Evolutionary conservation across 2,113 vertebrate genomes (phyloP).

Genomic region (Xiphophorus maculatus): DNA sequence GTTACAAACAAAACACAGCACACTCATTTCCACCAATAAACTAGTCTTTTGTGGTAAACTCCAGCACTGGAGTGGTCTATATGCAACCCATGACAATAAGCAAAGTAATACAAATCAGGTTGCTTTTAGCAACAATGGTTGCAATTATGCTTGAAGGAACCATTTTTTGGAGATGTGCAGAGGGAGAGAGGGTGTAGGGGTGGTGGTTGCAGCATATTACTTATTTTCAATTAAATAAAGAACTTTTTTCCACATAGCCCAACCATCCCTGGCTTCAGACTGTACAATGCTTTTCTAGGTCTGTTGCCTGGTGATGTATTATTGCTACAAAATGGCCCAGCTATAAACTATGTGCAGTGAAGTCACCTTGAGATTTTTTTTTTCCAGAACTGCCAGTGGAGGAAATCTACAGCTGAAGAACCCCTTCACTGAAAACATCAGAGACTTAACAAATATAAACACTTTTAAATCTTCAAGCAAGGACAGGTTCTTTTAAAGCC

Average conservation of each 20-base stretch:
- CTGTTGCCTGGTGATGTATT: slow-evolving; percentile 12
- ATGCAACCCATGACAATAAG: too few species aligned
- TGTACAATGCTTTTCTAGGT: neutral
- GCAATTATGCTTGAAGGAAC: too few species aligned
- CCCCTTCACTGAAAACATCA: slow-evolving; percentile 34
- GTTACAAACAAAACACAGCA: too few species aligned
- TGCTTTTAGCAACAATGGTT: too few species aligned
- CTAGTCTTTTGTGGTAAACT: too few species aligned
- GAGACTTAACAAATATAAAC: slow-evolving; percentile 6
- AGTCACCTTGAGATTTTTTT: slow-evolving; percentile 33
- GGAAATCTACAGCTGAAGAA: slow-evolving; percentile 13
- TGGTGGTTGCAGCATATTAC: neutral
- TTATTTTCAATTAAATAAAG: neutral
- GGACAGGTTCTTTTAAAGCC: slow-evolving; percentile 9
- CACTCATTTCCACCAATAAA: too few species aligned
- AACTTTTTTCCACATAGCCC: neutral
- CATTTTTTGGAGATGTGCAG: too few species aligned
- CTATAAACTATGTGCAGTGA: slow-evolving; percentile 26
- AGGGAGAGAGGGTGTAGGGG: too few species aligned
- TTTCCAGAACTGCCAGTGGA: neutral
- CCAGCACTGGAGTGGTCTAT: too few species aligned
- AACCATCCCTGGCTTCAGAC: neutral
- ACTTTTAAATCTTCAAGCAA: slow-evolving; percentile 25
- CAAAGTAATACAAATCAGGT: too few species aligned
- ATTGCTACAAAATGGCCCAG: neutral